Evolutionary conservation across 2,888 invertebrate genomes (phyloP).

Genomic region (Lottia scabra): DNA sequence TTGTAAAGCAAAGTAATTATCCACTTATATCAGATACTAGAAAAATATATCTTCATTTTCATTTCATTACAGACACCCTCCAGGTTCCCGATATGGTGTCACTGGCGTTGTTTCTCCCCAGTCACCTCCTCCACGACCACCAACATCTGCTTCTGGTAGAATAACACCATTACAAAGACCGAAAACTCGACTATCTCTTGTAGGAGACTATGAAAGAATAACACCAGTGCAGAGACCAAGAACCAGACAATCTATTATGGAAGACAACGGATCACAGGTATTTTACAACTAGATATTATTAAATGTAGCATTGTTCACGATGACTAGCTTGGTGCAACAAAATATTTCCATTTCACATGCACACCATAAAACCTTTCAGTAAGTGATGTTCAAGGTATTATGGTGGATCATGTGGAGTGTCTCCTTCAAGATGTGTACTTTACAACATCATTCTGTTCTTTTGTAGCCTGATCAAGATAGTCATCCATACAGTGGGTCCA

Average conservation of each 20-base stretch:
- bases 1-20: too few relatives aligned
- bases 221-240: not conserved
- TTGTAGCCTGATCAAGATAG: not conserved
- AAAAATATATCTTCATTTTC: too few relatives aligned
- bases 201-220: not conserved
- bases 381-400: too few relatives aligned
- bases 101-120: not conserved
- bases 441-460: too few relatives aligned
- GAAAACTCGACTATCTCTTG: not conserved
- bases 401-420: too few relatives aligned
- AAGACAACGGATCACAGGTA: not conserved
- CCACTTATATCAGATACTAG: too few relatives aligned
- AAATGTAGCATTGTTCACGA: too few relatives aligned
- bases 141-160: not conserved
- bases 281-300: too few relatives aligned
- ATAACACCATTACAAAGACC: not conserved
- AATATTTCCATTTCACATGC: too few relatives aligned
- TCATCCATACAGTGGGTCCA: slow-evolving; percentile 30
- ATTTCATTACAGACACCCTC: not conserved
- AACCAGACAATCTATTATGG: not conserved
- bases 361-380: too few relatives aligned
- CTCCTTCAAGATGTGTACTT: too few relatives aligned
- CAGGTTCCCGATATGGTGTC: not conserved
- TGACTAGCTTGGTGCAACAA: too few relatives aligned
- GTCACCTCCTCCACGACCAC: not conserved